phyloP scores from a whole-genome alignment of 2,888 invertebrate genomes.

The Athrips mouffetella region DNA sequence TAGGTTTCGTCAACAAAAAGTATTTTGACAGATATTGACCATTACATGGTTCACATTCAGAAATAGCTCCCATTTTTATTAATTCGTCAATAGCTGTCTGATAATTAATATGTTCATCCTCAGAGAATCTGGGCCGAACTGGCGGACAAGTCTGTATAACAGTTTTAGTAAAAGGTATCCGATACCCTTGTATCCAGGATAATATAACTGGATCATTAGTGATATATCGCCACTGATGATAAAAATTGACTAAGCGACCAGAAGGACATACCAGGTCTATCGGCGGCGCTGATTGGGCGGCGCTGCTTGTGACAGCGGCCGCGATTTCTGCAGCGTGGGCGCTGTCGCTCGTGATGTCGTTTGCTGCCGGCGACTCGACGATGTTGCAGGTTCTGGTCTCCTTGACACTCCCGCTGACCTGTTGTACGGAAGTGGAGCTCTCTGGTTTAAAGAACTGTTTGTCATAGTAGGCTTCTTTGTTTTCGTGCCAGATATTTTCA shows the following conservation, averaged over 20 bases:
- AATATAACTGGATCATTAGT: conserved; percentile 16
- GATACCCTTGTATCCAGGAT: conserved; percentile 17
- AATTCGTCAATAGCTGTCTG: neutral
- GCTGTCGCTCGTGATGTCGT: neutral
- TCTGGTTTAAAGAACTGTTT: neutral
- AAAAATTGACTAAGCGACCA: neutral
- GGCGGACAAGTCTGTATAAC: neutral
- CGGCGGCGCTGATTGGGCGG: neutral
- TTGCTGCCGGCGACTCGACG: neutral
- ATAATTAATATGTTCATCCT: neutral
- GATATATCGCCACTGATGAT: conserved; percentile 10
- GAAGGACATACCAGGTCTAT: neutral
- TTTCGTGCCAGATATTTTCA: neutral
- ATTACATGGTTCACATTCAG: neutral
- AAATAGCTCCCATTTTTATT: neutral
- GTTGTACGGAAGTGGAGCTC: neutral
- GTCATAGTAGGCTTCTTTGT: neutral
- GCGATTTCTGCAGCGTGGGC: neutral
- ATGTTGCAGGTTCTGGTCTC: neutral
- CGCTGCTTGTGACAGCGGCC: neutral
- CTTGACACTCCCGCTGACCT: neutral
- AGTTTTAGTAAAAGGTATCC: conserved; percentile 10
- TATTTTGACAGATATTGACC: neutral
- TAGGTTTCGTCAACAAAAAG: neutral
- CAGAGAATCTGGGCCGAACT: neutral